Evolutionary conservation across 2,113 vertebrate species (phyloP).

Genomic region (Cygnus atratus): DNA sequence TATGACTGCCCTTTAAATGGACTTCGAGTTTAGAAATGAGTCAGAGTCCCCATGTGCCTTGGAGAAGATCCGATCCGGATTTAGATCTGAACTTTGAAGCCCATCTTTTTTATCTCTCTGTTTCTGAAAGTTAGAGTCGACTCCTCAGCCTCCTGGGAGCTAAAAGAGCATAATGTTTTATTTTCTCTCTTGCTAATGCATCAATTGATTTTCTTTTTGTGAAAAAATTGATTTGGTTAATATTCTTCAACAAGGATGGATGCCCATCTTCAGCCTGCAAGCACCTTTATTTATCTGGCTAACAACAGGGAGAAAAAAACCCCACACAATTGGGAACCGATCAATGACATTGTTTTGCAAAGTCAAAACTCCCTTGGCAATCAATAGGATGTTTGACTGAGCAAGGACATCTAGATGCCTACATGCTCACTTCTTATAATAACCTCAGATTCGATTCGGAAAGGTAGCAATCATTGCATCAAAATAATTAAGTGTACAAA

Average conservation of each 20-base stretch:
- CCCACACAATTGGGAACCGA: not conserved
- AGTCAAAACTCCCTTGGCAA: not conserved
- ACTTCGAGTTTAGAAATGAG: slow-evolving; percentile 27
- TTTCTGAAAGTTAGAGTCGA: not conserved
- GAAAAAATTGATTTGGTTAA: slow-evolving; percentile 41
- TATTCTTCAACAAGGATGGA: not conserved
- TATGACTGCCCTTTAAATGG: slow-evolving; percentile 1
- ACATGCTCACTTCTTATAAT: not conserved
- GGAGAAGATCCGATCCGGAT: not conserved
- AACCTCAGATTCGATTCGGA: not conserved
- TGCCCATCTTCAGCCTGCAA: not conserved
- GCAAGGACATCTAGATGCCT: not conserved
- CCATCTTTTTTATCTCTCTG: not conserved
- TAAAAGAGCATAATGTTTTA: not conserved
- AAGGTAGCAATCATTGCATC: not conserved
- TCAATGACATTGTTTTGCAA: not conserved
- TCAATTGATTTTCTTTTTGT: slow-evolving; percentile 38
- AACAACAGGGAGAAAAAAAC: not conserved
- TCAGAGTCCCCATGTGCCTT: slow-evolving; percentile 12
- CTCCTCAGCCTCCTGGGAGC: not conserved
- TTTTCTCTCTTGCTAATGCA: slow-evolving; percentile 43
- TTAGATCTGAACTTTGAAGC: slow-evolving; percentile 54
- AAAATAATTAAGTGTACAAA: not conserved
- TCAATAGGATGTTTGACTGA: not conserved
- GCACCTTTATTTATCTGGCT: not conserved